These are phyloP conservation scores for Gambelia wislizenii DNA, from an alignment of 2,797 vertebrate genomes.

Conservation along the genomic window DNA sequence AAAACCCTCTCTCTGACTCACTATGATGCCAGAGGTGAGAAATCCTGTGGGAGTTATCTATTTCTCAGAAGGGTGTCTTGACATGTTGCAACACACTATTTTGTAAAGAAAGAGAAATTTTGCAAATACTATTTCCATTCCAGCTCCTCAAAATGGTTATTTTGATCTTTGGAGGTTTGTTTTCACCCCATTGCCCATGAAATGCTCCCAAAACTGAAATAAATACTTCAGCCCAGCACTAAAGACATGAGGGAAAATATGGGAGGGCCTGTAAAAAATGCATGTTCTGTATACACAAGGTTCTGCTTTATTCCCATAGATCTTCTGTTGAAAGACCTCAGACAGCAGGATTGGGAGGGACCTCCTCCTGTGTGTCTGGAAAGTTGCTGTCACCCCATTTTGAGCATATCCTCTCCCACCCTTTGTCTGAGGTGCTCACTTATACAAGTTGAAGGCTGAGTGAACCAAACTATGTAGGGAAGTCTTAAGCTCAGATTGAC, in stretches of 20 bases:
- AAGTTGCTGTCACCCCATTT: not conserved
- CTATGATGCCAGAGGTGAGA: too few relatives aligned
- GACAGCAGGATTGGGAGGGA: not conserved
- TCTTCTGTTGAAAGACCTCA: not conserved
- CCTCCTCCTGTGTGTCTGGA: not conserved
- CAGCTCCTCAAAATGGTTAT: too few relatives aligned
- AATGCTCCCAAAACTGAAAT: too few relatives aligned
- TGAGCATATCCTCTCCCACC: not conserved
- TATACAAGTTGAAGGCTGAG: not conserved
- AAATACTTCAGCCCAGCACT: not conserved
- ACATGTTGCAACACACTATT: too few relatives aligned
- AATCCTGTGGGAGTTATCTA: too few relatives aligned
- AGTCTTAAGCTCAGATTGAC: not conserved
- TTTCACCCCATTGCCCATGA: too few relatives aligned
- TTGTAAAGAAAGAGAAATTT: too few relatives aligned
- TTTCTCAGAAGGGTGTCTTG: too few relatives aligned
- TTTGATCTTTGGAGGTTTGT: too few relatives aligned
- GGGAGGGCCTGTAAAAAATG: not conserved
- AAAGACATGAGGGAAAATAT: not conserved
- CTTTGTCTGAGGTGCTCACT: not conserved
- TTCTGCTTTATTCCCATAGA: not conserved
- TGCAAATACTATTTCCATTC: too few relatives aligned
- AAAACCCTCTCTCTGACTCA: too few relatives aligned
- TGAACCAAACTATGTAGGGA: not conserved
- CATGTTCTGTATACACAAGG: not conserved